Conservation (phyloP, 92 coral and sea anemone genomes). For the Bergia sp. region DNA sequence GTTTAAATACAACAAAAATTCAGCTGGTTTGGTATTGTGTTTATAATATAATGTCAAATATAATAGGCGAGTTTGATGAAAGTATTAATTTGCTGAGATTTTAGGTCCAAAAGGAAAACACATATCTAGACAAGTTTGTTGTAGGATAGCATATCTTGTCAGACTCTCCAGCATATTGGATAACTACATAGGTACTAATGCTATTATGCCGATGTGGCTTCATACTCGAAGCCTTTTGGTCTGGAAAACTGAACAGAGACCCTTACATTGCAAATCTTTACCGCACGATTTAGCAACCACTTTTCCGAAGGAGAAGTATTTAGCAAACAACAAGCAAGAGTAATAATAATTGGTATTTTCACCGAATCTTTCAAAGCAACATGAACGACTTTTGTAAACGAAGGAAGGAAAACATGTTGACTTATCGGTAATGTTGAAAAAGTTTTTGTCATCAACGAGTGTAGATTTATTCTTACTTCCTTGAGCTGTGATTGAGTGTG, state of each 20-base stretch:
- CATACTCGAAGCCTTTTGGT: not conserved
- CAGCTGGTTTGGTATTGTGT: not conserved
- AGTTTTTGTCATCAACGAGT: not conserved
- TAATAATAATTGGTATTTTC: not conserved
- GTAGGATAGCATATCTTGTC: conserved; percentile 21
- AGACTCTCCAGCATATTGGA: not conserved
- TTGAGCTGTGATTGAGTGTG: not conserved
- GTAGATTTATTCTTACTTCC: not conserved
- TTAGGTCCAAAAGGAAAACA: conserved; percentile 25
- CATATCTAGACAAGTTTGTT: conserved; percentile 11
- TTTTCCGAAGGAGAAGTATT: not conserved
- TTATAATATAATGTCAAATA: not conserved
- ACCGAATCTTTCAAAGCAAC: not conserved
- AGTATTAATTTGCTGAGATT: conserved; percentile 15
- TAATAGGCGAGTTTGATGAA: conserved; percentile 8
- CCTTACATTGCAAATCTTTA: not conserved
- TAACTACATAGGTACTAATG: not conserved
- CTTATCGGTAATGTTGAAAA: conserved; percentile 21
- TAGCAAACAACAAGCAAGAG: not conserved
- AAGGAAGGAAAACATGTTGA: conserved; percentile 28
- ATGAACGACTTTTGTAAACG: conserved; percentile 24
- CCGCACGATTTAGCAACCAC: not conserved
- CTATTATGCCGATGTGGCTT: not conserved
- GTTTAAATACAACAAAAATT: not conserved
- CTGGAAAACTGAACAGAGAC: not conserved